A percentile compares a stretch with the other conserved stretches of the same genome.
Evolutionary conservation across 2,797 vertebrate genomes (phyloP).

Genomic region (Onychomys leucogaster): DNA sequence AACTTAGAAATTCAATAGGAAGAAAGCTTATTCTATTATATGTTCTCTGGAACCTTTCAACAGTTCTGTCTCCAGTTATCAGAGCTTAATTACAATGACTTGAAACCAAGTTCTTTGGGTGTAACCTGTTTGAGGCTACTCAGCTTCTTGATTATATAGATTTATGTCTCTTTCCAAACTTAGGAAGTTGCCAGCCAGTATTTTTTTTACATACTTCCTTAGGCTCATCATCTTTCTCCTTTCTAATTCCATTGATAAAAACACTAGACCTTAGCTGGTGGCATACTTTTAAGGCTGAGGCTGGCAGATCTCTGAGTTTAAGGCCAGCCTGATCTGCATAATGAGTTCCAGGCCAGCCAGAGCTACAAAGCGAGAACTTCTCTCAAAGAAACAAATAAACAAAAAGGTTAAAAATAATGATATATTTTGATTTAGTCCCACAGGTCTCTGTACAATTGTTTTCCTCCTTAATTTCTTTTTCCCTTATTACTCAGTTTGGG

Average conservation of each 20-base stretch:
- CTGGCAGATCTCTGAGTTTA: not conserved
- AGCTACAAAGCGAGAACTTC: not conserved
- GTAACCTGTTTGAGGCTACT: not conserved
- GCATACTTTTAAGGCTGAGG: not conserved
- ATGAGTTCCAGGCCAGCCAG: not conserved
- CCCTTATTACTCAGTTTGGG: not conserved
- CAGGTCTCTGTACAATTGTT: not conserved
- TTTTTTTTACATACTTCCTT: not conserved
- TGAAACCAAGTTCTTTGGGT: not conserved
- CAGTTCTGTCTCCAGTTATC: not conserved
- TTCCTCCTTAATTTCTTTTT: not conserved
- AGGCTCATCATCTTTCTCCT: not conserved
- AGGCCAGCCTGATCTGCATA: not conserved
- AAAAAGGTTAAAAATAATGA: not conserved
- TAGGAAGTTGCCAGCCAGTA: not conserved
- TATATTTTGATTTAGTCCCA: not conserved
- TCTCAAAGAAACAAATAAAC: not conserved
- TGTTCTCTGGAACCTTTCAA: not conserved
- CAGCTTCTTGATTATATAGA: not conserved
- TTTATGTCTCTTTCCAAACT: conserved; percentile 11
- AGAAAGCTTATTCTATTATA: not conserved
- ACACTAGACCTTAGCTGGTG: not conserved
- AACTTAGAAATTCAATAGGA: conserved; percentile 25
- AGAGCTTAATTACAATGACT: not conserved
- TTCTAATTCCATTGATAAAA: not conserved